A percentile compares a stretch with the other conserved stretches of the same genome.
Evolutionary conservation across 2,888 invertebrate genomes (phyloP).

Genomic region (Epiblema foenella): DNA sequence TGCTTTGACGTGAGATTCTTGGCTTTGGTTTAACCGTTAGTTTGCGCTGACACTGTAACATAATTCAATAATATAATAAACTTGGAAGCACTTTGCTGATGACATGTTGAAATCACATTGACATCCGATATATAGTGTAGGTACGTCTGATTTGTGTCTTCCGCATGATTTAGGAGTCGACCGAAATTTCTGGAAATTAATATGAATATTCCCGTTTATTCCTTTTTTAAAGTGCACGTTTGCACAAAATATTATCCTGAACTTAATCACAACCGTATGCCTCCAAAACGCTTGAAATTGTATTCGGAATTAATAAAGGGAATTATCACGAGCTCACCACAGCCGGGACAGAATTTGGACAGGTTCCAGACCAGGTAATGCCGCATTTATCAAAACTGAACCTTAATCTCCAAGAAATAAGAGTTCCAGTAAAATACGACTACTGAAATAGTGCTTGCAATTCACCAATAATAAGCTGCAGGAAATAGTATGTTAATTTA

Average conservation of each 20-base stretch:
- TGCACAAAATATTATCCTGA: conserved; percentile 1
- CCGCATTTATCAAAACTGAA: conserved; percentile 9
- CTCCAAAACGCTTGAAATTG: conserved; percentile 39
- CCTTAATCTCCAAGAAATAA: conserved; percentile 1
- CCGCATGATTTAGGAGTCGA: too few species aligned
- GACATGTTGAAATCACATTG: background rate
- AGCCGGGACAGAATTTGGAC: conserved; percentile 52
- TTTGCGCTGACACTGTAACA: conserved; percentile 6
- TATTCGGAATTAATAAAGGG: conserved; percentile 53
- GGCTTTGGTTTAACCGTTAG: background rate
- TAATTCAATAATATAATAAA: background rate
- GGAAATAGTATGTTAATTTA: conserved; percentile 43
- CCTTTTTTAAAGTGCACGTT: too few species aligned
- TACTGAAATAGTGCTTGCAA: conserved; percentile 40
- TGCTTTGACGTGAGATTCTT: conserved; percentile 9
- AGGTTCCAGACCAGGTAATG: conserved; percentile 47
- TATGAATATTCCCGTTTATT: too few species aligned
- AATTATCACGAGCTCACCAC: conserved; percentile 49
- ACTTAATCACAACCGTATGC: conserved; percentile 34
- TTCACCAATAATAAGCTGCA: conserved; percentile 42
- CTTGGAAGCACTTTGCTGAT: too few species aligned
- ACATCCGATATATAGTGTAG: too few species aligned
- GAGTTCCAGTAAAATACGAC: background rate
- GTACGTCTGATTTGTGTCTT: too few species aligned
- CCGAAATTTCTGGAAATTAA: too few species aligned